Evolutionary conservation across 2,797 vertebrate species (phyloP).

Genomic region (Cyprinella venusta): DNA sequence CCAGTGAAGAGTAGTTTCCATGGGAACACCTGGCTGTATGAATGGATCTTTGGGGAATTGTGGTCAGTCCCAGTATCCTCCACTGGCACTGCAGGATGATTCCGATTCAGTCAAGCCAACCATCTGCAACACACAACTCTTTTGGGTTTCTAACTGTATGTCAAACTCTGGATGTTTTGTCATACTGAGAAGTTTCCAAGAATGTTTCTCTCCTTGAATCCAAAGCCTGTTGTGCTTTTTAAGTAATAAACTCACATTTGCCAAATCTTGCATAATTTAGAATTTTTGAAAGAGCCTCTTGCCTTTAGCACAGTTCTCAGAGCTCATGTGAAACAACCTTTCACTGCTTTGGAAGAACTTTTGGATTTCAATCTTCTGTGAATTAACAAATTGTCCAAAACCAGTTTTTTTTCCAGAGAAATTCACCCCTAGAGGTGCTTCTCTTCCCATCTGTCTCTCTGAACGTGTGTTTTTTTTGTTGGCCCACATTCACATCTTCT

Average conservation of each 20-base stretch:
- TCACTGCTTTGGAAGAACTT: conserved; percentile 37
- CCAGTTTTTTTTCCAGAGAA: not conserved
- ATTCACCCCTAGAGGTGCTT: conserved; percentile 11
- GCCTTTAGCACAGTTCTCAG: conserved; percentile 47
- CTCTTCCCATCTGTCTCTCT: not conserved
- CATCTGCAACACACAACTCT: conserved; percentile 53
- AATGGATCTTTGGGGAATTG: conserved; percentile 63
- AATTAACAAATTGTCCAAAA: not conserved
- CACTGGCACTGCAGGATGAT: not conserved
- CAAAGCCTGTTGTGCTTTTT: conserved; percentile 35
- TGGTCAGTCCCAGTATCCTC: conserved; percentile 39
- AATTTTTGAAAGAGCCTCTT: conserved; percentile 24
- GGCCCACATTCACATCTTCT: conserved; percentile 12
- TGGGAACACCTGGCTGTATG: conserved; percentile 68
- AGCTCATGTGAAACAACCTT: conserved; percentile 44
- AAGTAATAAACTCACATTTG: conserved; percentile 14
- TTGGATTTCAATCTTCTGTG: not conserved
- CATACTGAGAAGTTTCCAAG: not conserved
- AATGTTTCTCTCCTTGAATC: not conserved
- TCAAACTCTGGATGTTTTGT: conserved; percentile 11
- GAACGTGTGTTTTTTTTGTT: not conserved
- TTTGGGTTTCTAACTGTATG: not conserved
- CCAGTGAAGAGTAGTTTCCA: conserved; percentile 71
- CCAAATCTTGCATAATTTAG: conserved; percentile 39
- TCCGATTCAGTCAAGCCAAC: conserved; percentile 1